Evolutionary conservation across 2,888 invertebrate species (phyloP).

Genomic region (Metalampra italica): DNA sequence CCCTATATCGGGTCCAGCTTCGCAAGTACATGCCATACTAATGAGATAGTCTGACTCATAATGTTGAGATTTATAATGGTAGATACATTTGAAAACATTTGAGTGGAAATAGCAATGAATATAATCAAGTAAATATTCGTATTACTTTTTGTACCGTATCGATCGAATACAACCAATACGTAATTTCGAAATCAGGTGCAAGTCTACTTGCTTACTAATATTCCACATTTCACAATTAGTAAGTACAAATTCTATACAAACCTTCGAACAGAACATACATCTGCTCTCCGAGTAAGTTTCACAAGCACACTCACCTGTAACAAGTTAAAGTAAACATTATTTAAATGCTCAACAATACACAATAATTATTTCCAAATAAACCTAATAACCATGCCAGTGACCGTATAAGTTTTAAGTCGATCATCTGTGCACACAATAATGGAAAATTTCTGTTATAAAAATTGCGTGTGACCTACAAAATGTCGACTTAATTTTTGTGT

Average conservation of each 20-base stretch:
- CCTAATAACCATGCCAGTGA: conserved; percentile 40
- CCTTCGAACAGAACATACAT: conserved; percentile 8
- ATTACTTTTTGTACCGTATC: no score
- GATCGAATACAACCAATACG: no score
- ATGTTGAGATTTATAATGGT: no score
- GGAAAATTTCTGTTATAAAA: conserved; percentile 28
- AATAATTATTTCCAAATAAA: conserved; percentile 30
- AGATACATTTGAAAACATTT: no score
- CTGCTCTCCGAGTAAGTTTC: background rate
- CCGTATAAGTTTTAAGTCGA: conserved; percentile 36
- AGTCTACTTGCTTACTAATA: no score
- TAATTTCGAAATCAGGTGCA: no score
- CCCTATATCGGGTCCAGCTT: no score
- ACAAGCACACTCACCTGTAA: conserved; percentile 62
- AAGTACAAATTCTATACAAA: conserved; percentile 22
- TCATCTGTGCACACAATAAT: conserved; percentile 50
- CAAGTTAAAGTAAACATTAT: conserved; percentile 31
- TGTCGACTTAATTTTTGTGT: conserved; percentile 23
- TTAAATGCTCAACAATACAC: conserved; percentile 21
- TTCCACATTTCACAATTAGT: background rate
- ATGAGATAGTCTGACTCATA: no score
- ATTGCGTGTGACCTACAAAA: conserved; percentile 39
- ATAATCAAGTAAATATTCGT: no score
- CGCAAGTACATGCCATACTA: no score
- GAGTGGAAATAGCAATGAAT: no score